phyloP scores from a whole-genome alignment of 2,888 invertebrate species.

The Philaethria dido region DNA sequence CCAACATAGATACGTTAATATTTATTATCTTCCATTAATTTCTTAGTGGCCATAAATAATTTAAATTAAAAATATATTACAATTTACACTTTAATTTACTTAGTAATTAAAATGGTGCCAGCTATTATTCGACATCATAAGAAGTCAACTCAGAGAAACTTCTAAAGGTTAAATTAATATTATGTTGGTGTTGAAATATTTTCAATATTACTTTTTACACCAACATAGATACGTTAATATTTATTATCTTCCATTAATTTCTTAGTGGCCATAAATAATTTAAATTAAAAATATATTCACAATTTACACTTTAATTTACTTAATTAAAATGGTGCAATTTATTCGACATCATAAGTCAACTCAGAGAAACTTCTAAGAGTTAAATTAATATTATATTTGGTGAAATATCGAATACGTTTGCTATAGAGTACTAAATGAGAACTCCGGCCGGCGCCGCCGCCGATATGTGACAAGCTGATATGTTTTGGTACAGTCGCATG shows the following conservation, averaged over 20 bases:
- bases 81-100: not conserved
- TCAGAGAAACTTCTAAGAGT: not conserved
- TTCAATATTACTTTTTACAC: no score
- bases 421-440: constrained; percentile 41
- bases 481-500: constrained; percentile 50
- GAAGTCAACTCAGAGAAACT: not conserved
- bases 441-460: constrained; percentile 48
- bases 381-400: not conserved
- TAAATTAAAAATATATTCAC: not conserved
- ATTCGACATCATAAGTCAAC: not conserved
- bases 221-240: no score
- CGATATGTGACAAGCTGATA: constrained; percentile 62
- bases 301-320: not conserved
- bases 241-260: not conserved
- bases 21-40: not conserved
- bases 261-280: not conserved
- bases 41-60: not conserved
- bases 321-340: not conserved
- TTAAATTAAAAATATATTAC: not conserved
- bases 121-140: no score
- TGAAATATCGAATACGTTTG: constrained; percentile 36
- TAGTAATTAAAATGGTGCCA: not conserved
- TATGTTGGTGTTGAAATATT: no score
- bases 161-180: not conserved
- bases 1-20: no score